Conservation (phyloP, 2,888 invertebrate species). For the Scaptomyza caliginosa region DNA sequence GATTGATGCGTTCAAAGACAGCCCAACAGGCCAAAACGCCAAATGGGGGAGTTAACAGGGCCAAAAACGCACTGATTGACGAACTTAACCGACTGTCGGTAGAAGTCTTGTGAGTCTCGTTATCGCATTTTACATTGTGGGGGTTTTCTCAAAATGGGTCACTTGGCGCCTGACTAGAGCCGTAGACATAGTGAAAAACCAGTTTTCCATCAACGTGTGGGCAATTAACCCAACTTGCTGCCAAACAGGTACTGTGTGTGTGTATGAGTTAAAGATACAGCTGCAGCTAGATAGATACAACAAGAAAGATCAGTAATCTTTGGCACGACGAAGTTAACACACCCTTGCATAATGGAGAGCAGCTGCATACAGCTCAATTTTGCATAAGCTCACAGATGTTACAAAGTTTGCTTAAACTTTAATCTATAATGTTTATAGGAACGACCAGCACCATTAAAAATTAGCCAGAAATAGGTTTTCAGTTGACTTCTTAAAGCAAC, state of each 20-base stretch:
- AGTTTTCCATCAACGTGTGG: constrained; percentile 46
- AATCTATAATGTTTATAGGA: too few relatives aligned
- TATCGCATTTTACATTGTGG: constrained; percentile 30
- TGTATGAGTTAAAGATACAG: neutral
- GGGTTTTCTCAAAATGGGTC: constrained; percentile 59
- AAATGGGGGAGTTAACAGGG: neutral
- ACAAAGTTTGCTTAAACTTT: too few relatives aligned
- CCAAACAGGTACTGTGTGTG: constrained; percentile 20
- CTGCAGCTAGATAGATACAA: neutral
- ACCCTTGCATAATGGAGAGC: neutral
- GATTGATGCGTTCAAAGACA: constrained; percentile 77
- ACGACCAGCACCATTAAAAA: too few relatives aligned
- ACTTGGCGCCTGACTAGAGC: constrained; percentile 63
- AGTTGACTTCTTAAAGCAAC: neutral
- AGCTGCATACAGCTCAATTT: neutral
- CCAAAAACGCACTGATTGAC: constrained; percentile 33
- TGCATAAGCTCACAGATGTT: too few relatives aligned
- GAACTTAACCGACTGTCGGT: constrained; percentile 9
- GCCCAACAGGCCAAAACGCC: constrained; percentile 50
- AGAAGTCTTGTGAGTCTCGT: constrained; percentile 31
- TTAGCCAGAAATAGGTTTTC: too few relatives aligned
- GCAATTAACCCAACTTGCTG: constrained; percentile 27
- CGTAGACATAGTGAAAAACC: constrained; percentile 41
- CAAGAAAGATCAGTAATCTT: neutral
- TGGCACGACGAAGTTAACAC: neutral